Evolutionary conservation across 2,113 vertebrate species (phyloP).

Genomic region (Beaufortia kweichowensis): DNA sequence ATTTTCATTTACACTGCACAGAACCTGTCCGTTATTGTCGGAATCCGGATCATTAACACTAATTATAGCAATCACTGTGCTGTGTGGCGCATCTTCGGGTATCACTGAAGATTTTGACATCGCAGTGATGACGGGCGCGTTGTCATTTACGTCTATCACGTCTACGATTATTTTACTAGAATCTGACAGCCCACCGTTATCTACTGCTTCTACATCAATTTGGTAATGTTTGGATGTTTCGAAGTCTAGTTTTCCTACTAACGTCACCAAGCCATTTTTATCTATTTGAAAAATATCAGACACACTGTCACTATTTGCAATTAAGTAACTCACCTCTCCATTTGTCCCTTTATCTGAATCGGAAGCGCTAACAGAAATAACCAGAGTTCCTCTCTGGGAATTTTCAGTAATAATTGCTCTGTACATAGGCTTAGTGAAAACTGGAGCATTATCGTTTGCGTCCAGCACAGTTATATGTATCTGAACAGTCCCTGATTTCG

Average conservation of each 20-base stretch:
- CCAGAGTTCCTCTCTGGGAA: conserved; percentile 44
- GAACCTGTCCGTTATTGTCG: conserved; percentile 59
- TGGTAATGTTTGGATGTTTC: conserved; percentile 67
- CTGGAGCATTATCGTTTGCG: conserved; percentile 64
- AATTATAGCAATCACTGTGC: conserved; percentile 61
- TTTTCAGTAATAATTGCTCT: conserved; percentile 65
- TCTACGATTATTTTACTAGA: conserved; percentile 74
- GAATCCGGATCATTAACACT: conserved; percentile 64
- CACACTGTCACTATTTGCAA: conserved; percentile 59
- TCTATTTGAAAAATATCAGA: conserved; percentile 66
- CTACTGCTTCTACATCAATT: conserved; percentile 72
- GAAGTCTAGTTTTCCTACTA: conserved; percentile 70
- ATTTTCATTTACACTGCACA: conserved; percentile 47
- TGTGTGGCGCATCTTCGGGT: conserved; percentile 52
- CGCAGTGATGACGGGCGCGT: conserved; percentile 68
- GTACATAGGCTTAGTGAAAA: conserved; percentile 65
- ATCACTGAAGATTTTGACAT: conserved; percentile 63
- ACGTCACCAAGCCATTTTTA: conserved; percentile 65
- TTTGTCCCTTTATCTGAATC: conserved; percentile 74
- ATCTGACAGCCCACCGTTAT: conserved; percentile 66
- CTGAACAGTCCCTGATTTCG: conserved; percentile 57
- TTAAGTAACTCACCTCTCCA: conserved; percentile 70
- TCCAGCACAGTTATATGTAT: conserved; percentile 61
- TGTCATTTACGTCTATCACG: conserved; percentile 76
- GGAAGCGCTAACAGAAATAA: conserved; percentile 65